These are phyloP conservation scores for Apostichopus californicus DNA, from an alignment of 35 echinoderm and acorn worm genomes.

Conservation along the genomic window DNA sequence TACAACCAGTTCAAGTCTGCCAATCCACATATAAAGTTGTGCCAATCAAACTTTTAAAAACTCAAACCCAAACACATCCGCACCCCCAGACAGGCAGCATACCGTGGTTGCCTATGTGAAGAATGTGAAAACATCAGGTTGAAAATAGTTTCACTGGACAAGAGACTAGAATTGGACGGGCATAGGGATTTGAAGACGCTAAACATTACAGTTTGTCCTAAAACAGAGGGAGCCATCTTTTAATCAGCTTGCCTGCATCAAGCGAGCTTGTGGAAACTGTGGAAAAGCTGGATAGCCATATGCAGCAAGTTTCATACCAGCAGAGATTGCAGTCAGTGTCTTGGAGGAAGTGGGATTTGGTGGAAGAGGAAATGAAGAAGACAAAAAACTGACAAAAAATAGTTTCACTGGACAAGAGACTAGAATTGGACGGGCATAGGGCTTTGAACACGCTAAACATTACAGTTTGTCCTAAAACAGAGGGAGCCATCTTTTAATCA, in stretches of 20 bases:
- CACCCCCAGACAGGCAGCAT: constrained; percentile 32
- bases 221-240: not conserved
- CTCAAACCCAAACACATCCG: constrained; percentile 26
- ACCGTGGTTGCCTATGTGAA: constrained; percentile 47
- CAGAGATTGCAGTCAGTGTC: not conserved
- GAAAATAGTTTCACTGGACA: constrained; percentile 26
- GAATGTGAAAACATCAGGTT: constrained; percentile 40
- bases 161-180: constrained; percentile 1
- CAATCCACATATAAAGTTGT: not conserved
- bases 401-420: constrained; percentile 32
- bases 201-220: constrained; percentile 3
- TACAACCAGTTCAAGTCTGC: constrained; percentile 31
- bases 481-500: not conserved
- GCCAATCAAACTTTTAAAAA: constrained; percentile 11
- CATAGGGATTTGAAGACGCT: not conserved
- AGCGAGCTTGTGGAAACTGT: not conserved
- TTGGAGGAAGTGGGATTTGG: not conserved
- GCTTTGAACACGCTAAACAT: not conserved
- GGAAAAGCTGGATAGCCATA: not conserved
- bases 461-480: constrained; percentile 1
- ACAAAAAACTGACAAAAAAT: not conserved
- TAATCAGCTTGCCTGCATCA: not conserved
- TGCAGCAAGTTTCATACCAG: not conserved
- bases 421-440: not conserved
- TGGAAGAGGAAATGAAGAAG: not conserved